Base-by-base conservation (phyloP, 2,797 vertebrate genomes). In the Lepus townsendii region DNA sequence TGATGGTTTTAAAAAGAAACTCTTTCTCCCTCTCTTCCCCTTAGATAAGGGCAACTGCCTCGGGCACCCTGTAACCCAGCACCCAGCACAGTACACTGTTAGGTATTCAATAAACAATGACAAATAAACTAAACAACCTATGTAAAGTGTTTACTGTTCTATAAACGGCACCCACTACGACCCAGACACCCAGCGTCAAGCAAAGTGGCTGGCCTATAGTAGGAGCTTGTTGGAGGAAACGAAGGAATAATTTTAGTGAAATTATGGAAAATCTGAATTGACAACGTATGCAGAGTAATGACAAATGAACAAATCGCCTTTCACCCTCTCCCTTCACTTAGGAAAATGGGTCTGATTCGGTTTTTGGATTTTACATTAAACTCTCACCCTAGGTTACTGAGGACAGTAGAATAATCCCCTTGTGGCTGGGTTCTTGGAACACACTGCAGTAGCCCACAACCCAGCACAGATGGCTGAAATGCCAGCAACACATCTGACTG, bases 401-500 rank as follows among this genome's bases (percentile, higher is more conserved):
- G 16, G 30, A 26, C 65, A 63, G 32, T 19, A 76, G 62, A 92
- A 88, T 19, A 83, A 77, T 24, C 32, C n/a, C 77, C 19, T 3
- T 35, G 60, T 91, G 73, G 87, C 10, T 96, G 65, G 52, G 26
- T 87, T 90, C 66, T 92, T 77, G 71, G 80, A 96, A 75, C 7
- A 14, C 7, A 79, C 9, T 35, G 17, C 57, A 13, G 32, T 73
- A 84, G 12, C 27, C 75, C 38, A 20, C 76, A 84, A 83, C 75
- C 77, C 82, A 86, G 52, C 24, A 85, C 54, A 47, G 66, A 4
- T 27, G 73, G 63, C 20, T 38, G 47, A 95, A 79, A 78, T 69
- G 84, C 90, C 42, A 91, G 66, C 73, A 86, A 95, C 86, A 86
- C n/a, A 32, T 88, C 65, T 94, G 91, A 94, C 0, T 73, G 73